phyloP scores from a whole-genome alignment of 2,113 vertebrate species.

The Eonycteris spelaea region DNA sequence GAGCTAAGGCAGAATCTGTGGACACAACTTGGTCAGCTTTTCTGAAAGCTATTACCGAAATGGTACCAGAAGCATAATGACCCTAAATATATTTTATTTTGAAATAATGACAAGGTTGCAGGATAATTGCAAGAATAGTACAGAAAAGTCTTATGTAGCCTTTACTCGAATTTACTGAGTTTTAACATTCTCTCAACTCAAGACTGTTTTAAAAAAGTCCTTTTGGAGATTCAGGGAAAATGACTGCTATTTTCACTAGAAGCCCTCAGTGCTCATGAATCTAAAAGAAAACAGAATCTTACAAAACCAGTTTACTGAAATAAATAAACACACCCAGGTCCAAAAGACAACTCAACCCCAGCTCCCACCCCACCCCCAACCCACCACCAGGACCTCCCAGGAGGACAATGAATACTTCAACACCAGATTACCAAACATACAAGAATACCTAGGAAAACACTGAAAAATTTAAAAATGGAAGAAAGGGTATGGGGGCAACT shows the following conservation, averaged over 20 bases:
- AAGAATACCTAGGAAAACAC: conserved; percentile 12
- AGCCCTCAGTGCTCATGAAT: background rate
- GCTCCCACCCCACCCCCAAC: background rate
- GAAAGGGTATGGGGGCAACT: background rate
- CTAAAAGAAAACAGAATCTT: background rate
- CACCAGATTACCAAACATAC: background rate
- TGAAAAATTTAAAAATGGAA: background rate
- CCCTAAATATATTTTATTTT: background rate
- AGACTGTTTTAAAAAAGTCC: background rate
- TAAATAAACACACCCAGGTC: background rate
- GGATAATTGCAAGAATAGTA: background rate
- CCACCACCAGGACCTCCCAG: background rate
- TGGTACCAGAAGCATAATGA: background rate
- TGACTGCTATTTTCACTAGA: background rate
- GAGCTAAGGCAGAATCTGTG: background rate
- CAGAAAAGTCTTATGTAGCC: background rate
- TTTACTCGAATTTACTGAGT: background rate
- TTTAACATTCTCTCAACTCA: background rate
- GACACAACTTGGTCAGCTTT: background rate
- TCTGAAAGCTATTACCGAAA: background rate
- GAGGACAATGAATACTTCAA: background rate
- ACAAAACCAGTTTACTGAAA: background rate
- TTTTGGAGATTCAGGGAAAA: background rate
- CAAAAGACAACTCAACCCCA: background rate
- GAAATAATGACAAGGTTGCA: conserved; percentile 4